Conservation (phyloP, 2,113 vertebrate species). For the Lethenteron reissneri region DNA sequence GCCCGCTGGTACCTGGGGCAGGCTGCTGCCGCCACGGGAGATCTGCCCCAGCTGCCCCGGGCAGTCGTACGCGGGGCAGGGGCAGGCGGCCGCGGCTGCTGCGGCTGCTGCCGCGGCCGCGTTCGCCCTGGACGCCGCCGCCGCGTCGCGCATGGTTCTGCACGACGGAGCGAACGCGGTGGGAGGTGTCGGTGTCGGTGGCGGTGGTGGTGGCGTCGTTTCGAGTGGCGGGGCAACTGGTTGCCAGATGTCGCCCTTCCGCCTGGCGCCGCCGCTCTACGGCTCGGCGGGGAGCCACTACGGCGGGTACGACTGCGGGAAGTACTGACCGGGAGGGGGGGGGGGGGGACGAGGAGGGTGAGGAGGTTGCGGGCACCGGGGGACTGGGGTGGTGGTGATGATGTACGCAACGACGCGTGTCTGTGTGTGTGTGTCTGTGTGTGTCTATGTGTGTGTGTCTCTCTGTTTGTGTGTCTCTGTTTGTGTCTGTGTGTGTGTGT, state of each 20-base stretch:
- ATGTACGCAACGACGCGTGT: too few species aligned
- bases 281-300: slow-evolving; percentile 1
- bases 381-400: too few species aligned
- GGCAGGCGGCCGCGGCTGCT: not conserved
- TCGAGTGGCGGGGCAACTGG: not conserved
- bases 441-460: too few species aligned
- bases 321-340: not conserved
- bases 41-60: too few species aligned
- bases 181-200: not conserved
- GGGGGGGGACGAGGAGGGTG: too few species aligned
- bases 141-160: not conserved
- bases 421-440: too few species aligned
- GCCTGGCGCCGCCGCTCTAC: slow-evolving; percentile 1
- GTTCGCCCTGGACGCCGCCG: not conserved
- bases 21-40: not conserved
- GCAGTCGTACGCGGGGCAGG: too few species aligned
- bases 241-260: slow-evolving; percentile 1
- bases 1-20: slow-evolving; percentile 2
- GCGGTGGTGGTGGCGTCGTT: not conserved
- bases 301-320: slow-evolving; percentile 1
- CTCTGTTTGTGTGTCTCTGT: too few species aligned
- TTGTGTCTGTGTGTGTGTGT: too few species aligned
- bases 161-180: not conserved
- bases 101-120: not conserved
- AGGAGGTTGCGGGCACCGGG: too few species aligned